Evolutionary conservation across 2,797 vertebrate species (phyloP).

Genomic region (Moxostoma hubbsi): DNA sequence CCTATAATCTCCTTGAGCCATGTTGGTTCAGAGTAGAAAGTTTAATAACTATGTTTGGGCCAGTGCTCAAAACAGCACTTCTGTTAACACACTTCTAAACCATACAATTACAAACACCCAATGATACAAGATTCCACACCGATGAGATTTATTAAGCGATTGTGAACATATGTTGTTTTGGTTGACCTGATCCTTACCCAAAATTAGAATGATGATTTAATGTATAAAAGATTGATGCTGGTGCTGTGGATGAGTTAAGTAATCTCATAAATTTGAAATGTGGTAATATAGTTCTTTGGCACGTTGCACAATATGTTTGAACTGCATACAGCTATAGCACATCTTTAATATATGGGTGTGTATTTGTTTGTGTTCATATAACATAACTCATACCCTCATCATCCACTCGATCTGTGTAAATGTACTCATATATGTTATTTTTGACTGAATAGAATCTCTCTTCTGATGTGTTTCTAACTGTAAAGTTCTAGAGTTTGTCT

Average conservation of each 20-base stretch:
- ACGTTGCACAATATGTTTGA: not conserved
- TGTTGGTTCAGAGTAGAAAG: slow-evolving; percentile 18
- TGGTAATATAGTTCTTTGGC: not conserved
- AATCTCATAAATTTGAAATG: not conserved
- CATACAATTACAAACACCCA: slow-evolving; percentile 26
- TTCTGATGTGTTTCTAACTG: not conserved
- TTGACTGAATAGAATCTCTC: not conserved
- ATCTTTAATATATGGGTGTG: slow-evolving; percentile 22
- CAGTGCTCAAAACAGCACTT: slow-evolving; percentile 38
- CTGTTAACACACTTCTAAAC: slow-evolving; percentile 43
- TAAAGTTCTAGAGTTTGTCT: not conserved
- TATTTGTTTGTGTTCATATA: slow-evolving; percentile 38
- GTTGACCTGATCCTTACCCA: not conserved
- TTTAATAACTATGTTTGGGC: slow-evolving; percentile 59
- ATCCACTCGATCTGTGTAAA: slow-evolving; percentile 26
- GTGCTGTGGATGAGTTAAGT: not conserved
- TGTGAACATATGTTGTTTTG: not conserved
- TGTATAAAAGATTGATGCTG: not conserved
- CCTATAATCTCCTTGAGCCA: slow-evolving; percentile 39
- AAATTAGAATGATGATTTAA: not conserved
- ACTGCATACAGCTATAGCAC: not conserved
- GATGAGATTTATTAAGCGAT: not conserved
- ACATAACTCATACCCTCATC: not conserved
- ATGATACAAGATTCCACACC: not conserved
- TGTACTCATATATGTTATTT: slow-evolving; percentile 27